Evolutionary conservation across 2,113 vertebrate genomes (phyloP).

Genomic region (Podilymbus podiceps): DNA sequence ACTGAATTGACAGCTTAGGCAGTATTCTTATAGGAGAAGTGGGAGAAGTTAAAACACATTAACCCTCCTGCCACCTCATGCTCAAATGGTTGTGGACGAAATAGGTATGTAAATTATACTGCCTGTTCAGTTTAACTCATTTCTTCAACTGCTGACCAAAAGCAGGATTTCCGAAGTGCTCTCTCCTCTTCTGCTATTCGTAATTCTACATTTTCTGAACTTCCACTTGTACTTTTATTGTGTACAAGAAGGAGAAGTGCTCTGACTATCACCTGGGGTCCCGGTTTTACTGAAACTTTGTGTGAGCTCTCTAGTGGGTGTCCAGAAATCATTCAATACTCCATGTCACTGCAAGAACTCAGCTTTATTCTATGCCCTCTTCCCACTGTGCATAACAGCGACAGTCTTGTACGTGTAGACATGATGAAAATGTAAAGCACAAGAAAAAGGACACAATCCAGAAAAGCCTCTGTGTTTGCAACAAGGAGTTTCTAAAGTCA

Average conservation of each 20-base stretch:
- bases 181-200: background rate
- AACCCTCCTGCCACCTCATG: background rate
- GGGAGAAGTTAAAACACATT: background rate
- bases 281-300: background rate
- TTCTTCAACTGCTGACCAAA: background rate
- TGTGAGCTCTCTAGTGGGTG: background rate
- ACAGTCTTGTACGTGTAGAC: background rate
- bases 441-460: background rate
- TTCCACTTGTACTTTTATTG: background rate
- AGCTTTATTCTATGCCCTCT: background rate
- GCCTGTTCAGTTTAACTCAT: background rate
- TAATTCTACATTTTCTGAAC: background rate
- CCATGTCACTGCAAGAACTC: background rate
- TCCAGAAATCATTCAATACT: background rate
- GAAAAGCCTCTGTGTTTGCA: background rate
- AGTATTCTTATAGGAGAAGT: background rate
- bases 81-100: background rate
- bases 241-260: background rate
- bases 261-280: background rate
- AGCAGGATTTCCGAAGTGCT: background rate
- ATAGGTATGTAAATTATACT: background rate
- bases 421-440: background rate
- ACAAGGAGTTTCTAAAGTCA: background rate
- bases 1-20: background rate
- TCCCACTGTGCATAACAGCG: background rate